Conservation (phyloP, 2,888 invertebrate genomes). For the Syrphus vitripennis region DNA sequence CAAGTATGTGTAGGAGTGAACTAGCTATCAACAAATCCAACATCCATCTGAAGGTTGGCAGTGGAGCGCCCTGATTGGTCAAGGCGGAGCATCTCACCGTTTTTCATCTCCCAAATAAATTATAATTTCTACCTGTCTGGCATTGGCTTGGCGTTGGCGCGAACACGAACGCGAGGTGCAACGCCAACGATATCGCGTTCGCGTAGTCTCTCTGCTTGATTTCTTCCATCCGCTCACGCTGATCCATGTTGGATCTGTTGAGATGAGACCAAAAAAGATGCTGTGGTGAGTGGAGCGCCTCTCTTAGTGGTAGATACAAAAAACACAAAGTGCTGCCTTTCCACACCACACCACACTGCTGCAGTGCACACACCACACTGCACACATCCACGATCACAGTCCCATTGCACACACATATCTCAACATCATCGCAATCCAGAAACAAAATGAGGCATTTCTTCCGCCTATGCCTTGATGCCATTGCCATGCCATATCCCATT, state of each 20-base stretch:
- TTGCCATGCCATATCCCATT: slow-evolving; percentile 20
- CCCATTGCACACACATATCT: slow-evolving; percentile 45
- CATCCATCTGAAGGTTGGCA: slow-evolving; percentile 52
- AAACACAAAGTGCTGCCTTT: slow-evolving; percentile 27
- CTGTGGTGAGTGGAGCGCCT: slow-evolving; percentile 52
- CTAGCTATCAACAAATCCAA: slow-evolving; percentile 50
- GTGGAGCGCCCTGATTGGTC: slow-evolving; percentile 67
- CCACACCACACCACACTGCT: slow-evolving; percentile 11
- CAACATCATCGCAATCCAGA: slow-evolving; percentile 40
- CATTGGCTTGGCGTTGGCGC: slow-evolving; percentile 55
- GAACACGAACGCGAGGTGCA: slow-evolving; percentile 41
- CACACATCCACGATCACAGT: slow-evolving; percentile 14
- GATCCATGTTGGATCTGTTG: slow-evolving; percentile 59
- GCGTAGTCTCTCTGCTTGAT: slow-evolving; percentile 33
- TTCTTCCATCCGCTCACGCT: slow-evolving; percentile 58
- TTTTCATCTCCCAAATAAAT: slow-evolving; percentile 68
- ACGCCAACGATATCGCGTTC: slow-evolving; percentile 33
- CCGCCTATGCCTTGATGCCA: slow-evolving; percentile 49
- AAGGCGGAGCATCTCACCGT: slow-evolving; percentile 68
- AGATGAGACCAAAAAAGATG: slow-evolving; percentile 24
- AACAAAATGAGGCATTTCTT: slow-evolving; percentile 71
- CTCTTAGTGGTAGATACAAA: slow-evolving; percentile 33
- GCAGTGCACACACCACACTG: slow-evolving; percentile 14
- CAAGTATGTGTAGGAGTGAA: slow-evolving; percentile 62
- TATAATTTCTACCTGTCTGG: slow-evolving; percentile 70